Conservation (phyloP, 2,113 vertebrate species). For the Heloderma charlesbogerti region DNA sequence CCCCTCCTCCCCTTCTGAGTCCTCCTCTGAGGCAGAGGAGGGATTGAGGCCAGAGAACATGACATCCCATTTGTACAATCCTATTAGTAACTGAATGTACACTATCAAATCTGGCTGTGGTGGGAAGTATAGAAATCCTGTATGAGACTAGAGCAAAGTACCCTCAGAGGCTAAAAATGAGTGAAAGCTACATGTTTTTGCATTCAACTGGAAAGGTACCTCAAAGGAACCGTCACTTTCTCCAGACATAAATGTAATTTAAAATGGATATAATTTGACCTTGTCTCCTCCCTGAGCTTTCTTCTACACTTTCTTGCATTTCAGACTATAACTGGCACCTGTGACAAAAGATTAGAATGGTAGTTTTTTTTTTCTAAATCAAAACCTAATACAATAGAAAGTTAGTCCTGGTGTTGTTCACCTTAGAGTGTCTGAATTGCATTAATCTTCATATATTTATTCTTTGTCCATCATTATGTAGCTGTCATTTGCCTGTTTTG, state of each 20-base stretch:
- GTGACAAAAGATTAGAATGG: not conserved
- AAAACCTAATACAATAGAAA: not conserved
- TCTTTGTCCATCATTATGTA: not conserved
- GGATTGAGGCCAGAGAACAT: no score
- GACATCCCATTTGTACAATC: not conserved
- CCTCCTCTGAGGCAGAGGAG: no score
- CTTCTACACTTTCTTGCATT: not conserved
- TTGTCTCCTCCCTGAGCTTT: not conserved
- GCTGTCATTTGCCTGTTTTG: slow-evolving; percentile 14
- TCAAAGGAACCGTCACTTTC: not conserved
- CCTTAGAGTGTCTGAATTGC: not conserved
- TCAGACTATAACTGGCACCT: not conserved
- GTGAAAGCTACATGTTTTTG: not conserved
- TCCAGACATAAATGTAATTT: not conserved
- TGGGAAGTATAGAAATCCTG: not conserved
- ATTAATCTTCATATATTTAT: slow-evolving; percentile 7
- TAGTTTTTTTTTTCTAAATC: not conserved
- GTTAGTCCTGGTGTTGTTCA: not conserved
- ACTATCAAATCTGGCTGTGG: not conserved
- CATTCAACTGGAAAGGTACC: not conserved
- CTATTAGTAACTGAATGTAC: not conserved
- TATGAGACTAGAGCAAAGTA: not conserved
- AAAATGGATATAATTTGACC: slow-evolving; percentile 15
- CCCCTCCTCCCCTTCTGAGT: no score
- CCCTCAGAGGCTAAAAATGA: not conserved